phyloP scores from a whole-genome alignment of 92 coral and sea anemone species.

The Epizoanthus fatuus region DNA sequence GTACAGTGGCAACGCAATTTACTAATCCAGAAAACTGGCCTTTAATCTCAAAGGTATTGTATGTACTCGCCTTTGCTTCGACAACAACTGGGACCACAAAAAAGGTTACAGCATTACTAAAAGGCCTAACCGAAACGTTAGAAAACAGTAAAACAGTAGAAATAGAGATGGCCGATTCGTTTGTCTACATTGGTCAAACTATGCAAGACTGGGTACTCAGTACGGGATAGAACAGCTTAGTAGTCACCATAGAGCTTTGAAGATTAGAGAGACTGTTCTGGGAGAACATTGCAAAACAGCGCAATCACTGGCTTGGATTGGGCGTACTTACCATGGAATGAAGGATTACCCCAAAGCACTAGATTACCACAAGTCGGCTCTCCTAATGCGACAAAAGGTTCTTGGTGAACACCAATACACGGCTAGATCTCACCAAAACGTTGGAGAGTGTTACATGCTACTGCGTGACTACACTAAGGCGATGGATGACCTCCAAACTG shows the following conservation, averaged over 20 bases:
- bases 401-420: background rate
- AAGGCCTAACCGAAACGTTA: background rate
- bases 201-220: background rate
- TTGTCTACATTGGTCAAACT: background rate
- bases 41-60: background rate
- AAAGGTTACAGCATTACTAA: background rate
- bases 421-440: background rate
- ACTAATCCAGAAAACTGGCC: background rate
- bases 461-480: background rate
- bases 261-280: background rate
- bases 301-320: background rate
- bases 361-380: background rate
- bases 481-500: background rate
- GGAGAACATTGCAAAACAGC: slow-evolving; percentile 1
- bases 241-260: background rate
- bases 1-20: background rate
- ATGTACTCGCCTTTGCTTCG: background rate
- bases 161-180: background rate
- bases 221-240: background rate
- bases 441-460: background rate
- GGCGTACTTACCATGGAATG: background rate
- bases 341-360: background rate
- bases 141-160: no score
- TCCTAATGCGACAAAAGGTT: background rate
- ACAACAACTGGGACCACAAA: background rate